Evolutionary conservation across 2,797 vertebrate species (phyloP).

Genomic region (Gymnopithys bicolor): DNA sequence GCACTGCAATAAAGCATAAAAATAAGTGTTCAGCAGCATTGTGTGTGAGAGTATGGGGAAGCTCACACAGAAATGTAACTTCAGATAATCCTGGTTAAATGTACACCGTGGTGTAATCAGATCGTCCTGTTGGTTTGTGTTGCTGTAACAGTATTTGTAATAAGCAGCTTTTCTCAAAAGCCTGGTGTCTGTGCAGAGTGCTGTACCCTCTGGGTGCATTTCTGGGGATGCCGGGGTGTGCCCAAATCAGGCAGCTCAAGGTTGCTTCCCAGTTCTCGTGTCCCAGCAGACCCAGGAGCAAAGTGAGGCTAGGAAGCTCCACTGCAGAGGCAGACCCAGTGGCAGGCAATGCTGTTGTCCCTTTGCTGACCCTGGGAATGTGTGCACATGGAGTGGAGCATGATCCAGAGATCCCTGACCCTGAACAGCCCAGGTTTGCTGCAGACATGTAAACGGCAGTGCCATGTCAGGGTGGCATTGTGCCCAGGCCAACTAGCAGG

Average conservation of each 20-base stretch:
- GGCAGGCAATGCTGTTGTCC: neutral
- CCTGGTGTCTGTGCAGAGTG: fast-evolving
- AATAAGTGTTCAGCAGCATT: neutral
- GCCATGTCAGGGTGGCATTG: fast-evolving
- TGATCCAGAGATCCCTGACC: neutral
- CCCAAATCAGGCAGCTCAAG: neutral
- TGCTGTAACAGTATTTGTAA: neutral
- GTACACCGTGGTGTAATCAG: neutral
- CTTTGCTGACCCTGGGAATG: neutral
- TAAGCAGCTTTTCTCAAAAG: conserved; percentile 1
- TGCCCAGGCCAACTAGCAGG: neutral
- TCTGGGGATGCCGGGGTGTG: neutral
- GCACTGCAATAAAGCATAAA: neutral
- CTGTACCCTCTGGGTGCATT: neutral
- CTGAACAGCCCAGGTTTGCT: neutral
- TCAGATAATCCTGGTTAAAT: neutral
- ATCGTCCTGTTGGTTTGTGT: neutral
- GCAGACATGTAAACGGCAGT: neutral
- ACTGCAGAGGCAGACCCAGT: neutral
- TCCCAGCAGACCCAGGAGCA: neutral
- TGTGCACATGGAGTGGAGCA: neutral
- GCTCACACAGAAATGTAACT: neutral
- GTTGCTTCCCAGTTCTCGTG: neutral
- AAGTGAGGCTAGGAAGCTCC: neutral
- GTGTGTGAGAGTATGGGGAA: neutral